Percentiles rank a stretch among this genome's conserved stretches.
Conservation (phyloP, 2,888 invertebrate genomes). For the Drosophila austrosaltans region DNA sequence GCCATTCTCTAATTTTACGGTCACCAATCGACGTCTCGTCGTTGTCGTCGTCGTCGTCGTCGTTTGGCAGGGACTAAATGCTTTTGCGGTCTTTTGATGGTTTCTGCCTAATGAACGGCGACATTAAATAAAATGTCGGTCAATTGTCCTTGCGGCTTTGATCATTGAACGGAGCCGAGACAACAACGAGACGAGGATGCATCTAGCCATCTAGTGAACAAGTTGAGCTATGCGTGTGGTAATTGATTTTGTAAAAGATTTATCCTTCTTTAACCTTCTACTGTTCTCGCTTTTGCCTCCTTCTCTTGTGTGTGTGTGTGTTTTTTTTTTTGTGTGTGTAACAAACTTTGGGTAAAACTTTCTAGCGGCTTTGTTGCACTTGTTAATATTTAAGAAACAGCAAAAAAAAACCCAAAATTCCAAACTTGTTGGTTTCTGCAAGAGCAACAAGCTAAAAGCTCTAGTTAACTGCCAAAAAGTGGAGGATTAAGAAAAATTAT, state of each 20-base stretch:
- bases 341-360: constrained; percentile 34
- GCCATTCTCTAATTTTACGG: constrained; percentile 59
- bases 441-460: constrained; percentile 13
- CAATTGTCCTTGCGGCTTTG: constrained; percentile 72
- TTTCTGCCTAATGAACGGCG: constrained; percentile 69
- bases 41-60: constrained; percentile 37
- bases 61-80: constrained; percentile 51
- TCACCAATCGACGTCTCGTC: constrained; percentile 7
- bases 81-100: constrained; percentile 52
- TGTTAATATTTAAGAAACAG: constrained; percentile 47
- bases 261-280: constrained; percentile 20
- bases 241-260: constrained; percentile 64
- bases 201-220: neutral
- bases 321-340: neutral
- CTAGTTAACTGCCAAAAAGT: neutral
- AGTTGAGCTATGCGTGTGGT: constrained; percentile 50
- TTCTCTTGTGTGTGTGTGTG: constrained; percentile 5
- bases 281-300: neutral
- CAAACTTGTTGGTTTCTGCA: neutral
- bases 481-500: neutral
- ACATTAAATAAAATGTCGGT: constrained; percentile 75
- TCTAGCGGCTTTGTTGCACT: constrained; percentile 49
- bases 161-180: constrained; percentile 24
- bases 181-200: constrained; percentile 48
- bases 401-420: constrained; percentile 12